Percentiles rank a stretch among this genome's conserved stretches.
Evolutionary conservation across 2,888 invertebrate genomes (phyloP).

Genomic region (Eustalomyia histrio): DNA sequence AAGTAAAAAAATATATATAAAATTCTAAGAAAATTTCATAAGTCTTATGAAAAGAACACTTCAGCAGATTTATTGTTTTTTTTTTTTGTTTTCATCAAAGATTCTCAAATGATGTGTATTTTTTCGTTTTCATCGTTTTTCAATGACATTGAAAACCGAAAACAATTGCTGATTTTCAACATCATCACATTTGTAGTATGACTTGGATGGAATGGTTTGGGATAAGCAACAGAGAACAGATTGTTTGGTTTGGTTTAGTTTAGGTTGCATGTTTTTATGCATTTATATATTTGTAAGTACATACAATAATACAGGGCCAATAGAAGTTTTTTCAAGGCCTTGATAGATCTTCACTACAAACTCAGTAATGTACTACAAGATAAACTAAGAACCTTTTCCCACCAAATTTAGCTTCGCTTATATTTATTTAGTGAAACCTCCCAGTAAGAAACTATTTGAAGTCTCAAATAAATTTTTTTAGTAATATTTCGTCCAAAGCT

Average conservation of each 20-base stretch:
- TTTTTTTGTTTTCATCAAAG: slow-evolving; percentile 4
- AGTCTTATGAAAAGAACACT: slow-evolving; percentile 48
- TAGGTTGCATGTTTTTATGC: slow-evolving; percentile 2
- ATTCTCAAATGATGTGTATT: slow-evolving; percentile 21
- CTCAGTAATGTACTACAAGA: too few species aligned
- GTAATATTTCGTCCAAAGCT: too few species aligned
- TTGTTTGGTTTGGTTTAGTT: slow-evolving; percentile 7
- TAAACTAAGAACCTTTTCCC: too few species aligned
- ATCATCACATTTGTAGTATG: slow-evolving; percentile 43
- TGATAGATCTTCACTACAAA: too few species aligned
- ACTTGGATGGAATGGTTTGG: slow-evolving; percentile 7
- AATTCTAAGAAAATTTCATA: slow-evolving; percentile 58
- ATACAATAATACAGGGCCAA: neutral
- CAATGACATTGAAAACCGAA: slow-evolving; percentile 63
- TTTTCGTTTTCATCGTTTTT: slow-evolving; percentile 44
- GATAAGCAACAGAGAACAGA: slow-evolving; percentile 6
- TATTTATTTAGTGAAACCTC: too few species aligned
- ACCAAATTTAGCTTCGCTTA: too few species aligned
- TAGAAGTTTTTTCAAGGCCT: neutral
- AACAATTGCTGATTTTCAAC: slow-evolving; percentile 56
- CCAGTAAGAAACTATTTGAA: too few species aligned
- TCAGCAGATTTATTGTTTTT: slow-evolving; percentile 53
- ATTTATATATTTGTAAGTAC: neutral
- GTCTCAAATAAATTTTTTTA: too few species aligned
- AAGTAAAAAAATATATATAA: neutral